phyloP scores from a whole-genome alignment of 2,113 vertebrate species.

The Delphinapterus leucas region DNA sequence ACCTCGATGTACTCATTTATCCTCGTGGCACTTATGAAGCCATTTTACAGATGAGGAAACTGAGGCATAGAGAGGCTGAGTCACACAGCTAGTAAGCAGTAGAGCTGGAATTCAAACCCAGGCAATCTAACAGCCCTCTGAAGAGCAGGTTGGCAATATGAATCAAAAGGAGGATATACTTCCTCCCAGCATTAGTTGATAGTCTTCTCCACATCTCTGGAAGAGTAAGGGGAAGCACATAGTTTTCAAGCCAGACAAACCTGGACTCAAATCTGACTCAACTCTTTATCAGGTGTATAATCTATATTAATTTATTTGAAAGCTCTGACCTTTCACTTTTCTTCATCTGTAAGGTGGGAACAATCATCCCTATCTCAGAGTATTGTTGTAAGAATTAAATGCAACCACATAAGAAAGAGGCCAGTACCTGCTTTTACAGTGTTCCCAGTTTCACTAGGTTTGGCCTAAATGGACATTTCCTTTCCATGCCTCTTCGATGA shows the following conservation, averaged over 20 bases:
- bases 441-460: not conserved
- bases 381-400: not conserved
- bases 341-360: not conserved
- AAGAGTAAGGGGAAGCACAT: not conserved
- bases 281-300: constrained; percentile 1
- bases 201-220: not conserved
- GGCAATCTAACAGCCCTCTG: not conserved
- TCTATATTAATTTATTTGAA: not conserved
- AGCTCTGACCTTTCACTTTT: not conserved
- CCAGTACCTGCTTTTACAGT: not conserved
- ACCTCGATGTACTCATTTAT: not conserved
- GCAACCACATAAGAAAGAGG: not conserved
- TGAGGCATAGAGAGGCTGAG: not conserved
- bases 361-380: not conserved
- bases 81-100: not conserved
- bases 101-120: not conserved
- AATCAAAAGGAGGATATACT: not conserved
- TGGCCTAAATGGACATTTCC: not conserved
- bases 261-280: not conserved
- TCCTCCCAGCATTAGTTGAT: not conserved
- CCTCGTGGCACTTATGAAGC: not conserved
- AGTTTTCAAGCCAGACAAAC: not conserved
- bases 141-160: not conserved
- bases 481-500: not conserved
- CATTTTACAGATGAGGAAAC: not conserved